Evolutionary conservation across 2,888 invertebrate species (phyloP).

Genomic region (Periphyllus acericola): DNA sequence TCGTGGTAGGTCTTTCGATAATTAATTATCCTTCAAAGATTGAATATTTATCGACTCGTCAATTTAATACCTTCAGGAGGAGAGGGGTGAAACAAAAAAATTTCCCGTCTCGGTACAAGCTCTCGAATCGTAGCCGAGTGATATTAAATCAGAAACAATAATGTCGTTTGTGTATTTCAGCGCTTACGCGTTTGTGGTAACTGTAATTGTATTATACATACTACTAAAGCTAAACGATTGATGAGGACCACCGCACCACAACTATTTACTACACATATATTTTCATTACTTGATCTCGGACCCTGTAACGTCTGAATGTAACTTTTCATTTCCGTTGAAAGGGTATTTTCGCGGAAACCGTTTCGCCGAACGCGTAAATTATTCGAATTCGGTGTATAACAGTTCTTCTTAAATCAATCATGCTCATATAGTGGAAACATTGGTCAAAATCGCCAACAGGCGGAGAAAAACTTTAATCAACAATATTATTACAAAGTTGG

Average conservation of each 20-base stretch:
- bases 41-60: too few relatives aligned
- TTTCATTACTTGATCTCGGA: background rate
- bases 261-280: background rate
- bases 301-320: background rate
- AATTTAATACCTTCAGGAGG: too few relatives aligned
- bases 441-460: background rate
- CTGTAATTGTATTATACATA: background rate
- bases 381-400: background rate
- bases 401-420: background rate
- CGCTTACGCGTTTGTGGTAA: background rate
- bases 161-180: background rate
- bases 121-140: background rate
- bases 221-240: background rate
- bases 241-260: background rate
- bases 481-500: background rate
- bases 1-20: background rate
- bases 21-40: background rate
- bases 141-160: background rate
- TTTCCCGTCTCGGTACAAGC: background rate
- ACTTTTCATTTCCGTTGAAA: background rate
- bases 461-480: background rate
- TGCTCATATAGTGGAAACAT: background rate
- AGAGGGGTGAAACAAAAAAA: background rate
- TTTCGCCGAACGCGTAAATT: background rate
- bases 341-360: background rate